A percentile compares a stretch with the other conserved stretches of the same genome.
Conservation (phyloP, 2,797 vertebrate genomes). For the Pipistrellus pygmaeus region DNA sequence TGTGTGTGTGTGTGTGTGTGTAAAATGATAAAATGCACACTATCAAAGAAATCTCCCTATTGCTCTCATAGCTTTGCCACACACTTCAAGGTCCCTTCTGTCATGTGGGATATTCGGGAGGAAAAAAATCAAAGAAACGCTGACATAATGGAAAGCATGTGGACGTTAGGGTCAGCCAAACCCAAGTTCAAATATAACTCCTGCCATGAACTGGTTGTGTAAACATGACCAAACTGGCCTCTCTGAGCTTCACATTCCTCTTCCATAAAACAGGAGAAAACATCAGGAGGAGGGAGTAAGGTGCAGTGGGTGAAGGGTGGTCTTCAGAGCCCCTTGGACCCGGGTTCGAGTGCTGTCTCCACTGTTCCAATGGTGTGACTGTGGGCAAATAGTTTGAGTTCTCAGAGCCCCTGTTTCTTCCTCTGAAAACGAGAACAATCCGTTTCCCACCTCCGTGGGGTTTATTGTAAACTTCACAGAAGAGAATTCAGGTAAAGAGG, state of each 20-base stretch:
- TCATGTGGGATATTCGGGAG: slow-evolving; percentile 33
- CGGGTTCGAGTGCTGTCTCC: neutral
- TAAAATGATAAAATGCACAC: neutral
- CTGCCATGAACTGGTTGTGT: neutral
- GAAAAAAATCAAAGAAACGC: slow-evolving; percentile 51
- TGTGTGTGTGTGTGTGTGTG: no score
- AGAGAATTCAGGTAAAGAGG: neutral
- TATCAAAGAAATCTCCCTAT: neutral
- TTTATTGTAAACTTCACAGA: neutral
- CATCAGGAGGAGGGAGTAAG: neutral
- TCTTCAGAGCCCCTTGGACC: neutral
- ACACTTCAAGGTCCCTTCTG: slow-evolving; percentile 36
- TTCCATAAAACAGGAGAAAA: neutral
- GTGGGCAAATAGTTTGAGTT: neutral
- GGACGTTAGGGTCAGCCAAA: slow-evolving; percentile 30
- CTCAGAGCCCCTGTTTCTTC: neutral
- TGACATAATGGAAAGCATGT: slow-evolving; percentile 61
- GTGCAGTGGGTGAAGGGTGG: rapidly evolving
- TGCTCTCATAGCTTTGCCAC: neutral
- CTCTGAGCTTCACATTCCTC: neutral
- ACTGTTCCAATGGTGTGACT: neutral
- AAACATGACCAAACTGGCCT: neutral
- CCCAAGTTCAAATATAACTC: slow-evolving; percentile 59
- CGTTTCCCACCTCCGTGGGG: rapidly evolving
- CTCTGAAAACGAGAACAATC: neutral